Evolutionary conservation across 2,888 invertebrate species (phyloP).

Genomic region (Tenthredo notha): DNA sequence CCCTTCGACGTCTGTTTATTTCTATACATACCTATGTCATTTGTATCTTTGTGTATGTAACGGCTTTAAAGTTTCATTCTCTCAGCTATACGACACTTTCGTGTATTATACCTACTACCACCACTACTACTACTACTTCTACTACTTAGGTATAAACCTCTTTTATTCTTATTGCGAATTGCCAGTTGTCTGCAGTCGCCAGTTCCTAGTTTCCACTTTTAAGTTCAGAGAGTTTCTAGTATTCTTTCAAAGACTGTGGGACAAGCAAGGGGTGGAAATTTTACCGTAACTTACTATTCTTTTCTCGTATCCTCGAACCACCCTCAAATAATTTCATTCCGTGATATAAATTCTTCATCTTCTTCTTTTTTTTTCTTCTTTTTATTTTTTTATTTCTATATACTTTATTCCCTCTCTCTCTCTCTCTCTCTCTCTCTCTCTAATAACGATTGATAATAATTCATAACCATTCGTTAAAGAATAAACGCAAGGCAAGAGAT

Average conservation of each 20-base stretch:
- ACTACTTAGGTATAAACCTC: constrained; percentile 22
- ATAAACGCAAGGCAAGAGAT: background rate
- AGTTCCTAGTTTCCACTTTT: constrained; percentile 21
- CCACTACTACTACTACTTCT: background rate
- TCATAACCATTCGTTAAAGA: background rate
- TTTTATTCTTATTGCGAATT: constrained; percentile 44
- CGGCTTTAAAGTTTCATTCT: constrained; percentile 29
- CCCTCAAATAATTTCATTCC: background rate
- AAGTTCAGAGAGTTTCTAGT: constrained; percentile 8
- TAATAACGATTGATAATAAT: background rate
- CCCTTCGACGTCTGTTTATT: background rate
- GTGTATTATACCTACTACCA: background rate
- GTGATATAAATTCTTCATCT: background rate
- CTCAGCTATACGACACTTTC: background rate
- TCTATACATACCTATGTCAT: background rate
- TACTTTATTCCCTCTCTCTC: background rate
- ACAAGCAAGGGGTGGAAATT: background rate
- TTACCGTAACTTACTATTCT: constrained; percentile 19
- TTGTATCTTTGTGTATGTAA: background rate
- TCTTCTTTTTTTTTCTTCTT: background rate
- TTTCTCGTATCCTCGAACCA: background rate
- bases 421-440: background rate
- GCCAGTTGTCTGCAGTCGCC: constrained; percentile 13
- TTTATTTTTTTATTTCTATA: background rate
- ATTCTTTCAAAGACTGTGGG: background rate